Base-by-base conservation (phyloP, 2,797 vertebrate species). In the Menidia menidia region DNA sequence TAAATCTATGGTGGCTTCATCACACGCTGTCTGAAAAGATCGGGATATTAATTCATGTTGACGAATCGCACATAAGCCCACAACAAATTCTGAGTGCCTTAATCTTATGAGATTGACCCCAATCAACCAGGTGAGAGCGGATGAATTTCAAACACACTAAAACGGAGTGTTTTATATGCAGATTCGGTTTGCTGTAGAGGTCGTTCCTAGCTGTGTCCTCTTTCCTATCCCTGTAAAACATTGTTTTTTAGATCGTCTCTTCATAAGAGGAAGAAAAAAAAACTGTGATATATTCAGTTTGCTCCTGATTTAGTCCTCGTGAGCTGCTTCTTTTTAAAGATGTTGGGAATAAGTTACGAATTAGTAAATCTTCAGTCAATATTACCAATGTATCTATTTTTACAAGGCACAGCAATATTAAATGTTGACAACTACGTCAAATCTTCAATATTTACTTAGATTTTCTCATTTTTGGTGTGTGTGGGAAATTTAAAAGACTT, bases 401-500 rank as follows among this genome's bases (percentile, higher is more conserved):
- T 39, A 39, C 6, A 55, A 60, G 30, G 15, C 25, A 4, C 5
- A 0, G 13, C 39, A 9, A n/a, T 41, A 33, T 75, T 51, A 64
- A 65, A 81, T 73, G 62, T 50, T 65, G 65, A 75, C 57, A 77
- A 81, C 79, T 71, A 61, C 32, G 16, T 7, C 18, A 52, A 71
- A 68, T 16, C 18, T 1, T 10, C 43, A 75, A 77, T 52, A 32
- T 30, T 52, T 25, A 14, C 30, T 14, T 52, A 31, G 30, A 13
- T 14, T 32, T 30, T 6, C 14, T 71, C 50, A 19, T 6, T 39
- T 42, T 71, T 51, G 59, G 53, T 30, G 5, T 25, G 2, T 54
- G 62, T 31, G 31, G 14, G 12, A 53, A 30, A 53, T 15, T 53
- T 31, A 53, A 25, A 31, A 13, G 19, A 14, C 31, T 53, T 15